phyloP scores from a whole-genome alignment of 2,888 invertebrate species.

The Nesidiocoris tenuis region DNA sequence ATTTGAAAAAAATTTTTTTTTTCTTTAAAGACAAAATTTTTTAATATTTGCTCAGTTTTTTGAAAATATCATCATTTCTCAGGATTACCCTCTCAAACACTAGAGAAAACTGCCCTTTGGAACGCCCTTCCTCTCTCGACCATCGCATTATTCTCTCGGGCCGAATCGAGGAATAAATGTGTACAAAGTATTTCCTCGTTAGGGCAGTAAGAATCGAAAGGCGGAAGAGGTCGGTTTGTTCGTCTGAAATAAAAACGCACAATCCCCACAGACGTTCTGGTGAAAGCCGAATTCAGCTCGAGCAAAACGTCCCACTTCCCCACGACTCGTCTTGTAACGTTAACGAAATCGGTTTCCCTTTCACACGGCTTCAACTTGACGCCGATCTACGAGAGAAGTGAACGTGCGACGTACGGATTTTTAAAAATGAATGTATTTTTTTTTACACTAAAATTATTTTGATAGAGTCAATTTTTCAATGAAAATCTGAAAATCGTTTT shows the following conservation, averaged over 20 bases:
- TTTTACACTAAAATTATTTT: no score
- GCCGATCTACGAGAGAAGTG: no score
- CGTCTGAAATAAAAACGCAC: background rate
- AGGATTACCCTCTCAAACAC: no score
- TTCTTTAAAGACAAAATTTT: no score
- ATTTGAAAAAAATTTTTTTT: no score
- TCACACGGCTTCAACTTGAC: slow-evolving; percentile 29
- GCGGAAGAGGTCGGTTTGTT: background rate
- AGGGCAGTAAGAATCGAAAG: background rate
- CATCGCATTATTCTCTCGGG: background rate
- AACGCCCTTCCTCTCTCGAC: background rate
- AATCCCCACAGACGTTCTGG: background rate
- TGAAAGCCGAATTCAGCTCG: background rate
- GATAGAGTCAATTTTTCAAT: no score
- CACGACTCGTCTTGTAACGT: background rate
- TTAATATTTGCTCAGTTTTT: no score
- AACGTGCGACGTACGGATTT: no score
- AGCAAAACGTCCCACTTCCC: background rate
- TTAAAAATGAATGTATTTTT: no score
- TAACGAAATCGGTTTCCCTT: slow-evolving; percentile 25
- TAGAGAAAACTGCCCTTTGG: no score
- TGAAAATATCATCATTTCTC: no score
- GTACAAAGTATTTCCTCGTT: background rate
- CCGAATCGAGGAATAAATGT: background rate
- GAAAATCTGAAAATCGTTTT: no score